phyloP scores from a whole-genome alignment of 2,113 vertebrate species.

The Protobothrops mucrosquamatus region DNA sequence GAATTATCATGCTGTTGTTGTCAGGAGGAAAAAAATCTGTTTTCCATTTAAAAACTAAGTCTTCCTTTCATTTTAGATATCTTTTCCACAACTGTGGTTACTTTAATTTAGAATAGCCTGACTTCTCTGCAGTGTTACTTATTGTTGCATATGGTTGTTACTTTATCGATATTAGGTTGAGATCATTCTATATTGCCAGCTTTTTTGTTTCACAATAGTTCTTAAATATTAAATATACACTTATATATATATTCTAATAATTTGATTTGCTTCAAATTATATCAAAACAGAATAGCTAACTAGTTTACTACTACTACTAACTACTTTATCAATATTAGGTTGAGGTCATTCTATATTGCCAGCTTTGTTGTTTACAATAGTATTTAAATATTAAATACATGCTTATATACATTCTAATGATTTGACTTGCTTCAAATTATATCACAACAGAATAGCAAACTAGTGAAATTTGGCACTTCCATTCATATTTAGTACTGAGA shows the following conservation, averaged over 20 bases:
- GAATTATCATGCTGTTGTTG: background rate
- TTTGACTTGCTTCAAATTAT: background rate
- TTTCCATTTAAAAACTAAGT: slow-evolving; percentile 6
- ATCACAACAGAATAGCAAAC: background rate
- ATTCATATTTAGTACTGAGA: background rate
- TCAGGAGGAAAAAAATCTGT: slow-evolving; percentile 1
- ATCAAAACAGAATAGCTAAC: background rate
- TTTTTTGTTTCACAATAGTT: background rate
- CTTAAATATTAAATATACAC: background rate
- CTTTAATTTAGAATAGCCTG: background rate
- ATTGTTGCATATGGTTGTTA: background rate
- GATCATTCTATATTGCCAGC: background rate
- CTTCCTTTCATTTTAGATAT: background rate
- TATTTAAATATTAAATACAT: background rate
- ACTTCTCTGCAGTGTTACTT: slow-evolving; percentile 1
- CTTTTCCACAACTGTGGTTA: background rate
- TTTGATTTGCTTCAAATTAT: background rate
- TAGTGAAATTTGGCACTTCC: background rate
- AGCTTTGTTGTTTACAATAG: background rate
- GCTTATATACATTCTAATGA: background rate
- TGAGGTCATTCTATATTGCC: background rate
- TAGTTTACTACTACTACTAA: background rate
- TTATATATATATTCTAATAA: background rate
- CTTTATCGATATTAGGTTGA: background rate
- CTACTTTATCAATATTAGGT: background rate